Evolutionary conservation across 2,888 invertebrate species (phyloP).

Genomic region (Marronus borbonicus): DNA sequence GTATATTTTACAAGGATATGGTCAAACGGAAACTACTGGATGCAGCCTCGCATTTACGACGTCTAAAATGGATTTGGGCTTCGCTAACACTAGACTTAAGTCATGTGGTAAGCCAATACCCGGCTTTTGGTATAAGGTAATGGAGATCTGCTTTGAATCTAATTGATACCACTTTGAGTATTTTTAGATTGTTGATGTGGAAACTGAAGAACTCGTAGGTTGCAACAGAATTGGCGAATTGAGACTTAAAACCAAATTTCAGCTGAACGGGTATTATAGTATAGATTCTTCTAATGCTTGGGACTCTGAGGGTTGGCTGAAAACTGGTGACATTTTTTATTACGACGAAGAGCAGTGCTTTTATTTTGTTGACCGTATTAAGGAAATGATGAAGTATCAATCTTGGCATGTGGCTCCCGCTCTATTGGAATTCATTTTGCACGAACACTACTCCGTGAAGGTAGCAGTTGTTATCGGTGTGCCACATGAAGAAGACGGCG

Average conservation of each 20-base stretch:
- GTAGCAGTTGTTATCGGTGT: constrained; percentile 57
- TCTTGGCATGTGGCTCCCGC: constrained; percentile 57
- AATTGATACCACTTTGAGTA: not conserved
- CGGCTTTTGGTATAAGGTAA: constrained; percentile 53
- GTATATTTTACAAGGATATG: constrained; percentile 57
- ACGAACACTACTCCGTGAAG: constrained; percentile 56
- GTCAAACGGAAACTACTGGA: constrained; percentile 67
- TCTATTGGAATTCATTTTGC: constrained; percentile 56
- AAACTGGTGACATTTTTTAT: constrained; percentile 73
- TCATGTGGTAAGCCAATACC: constrained; percentile 61
- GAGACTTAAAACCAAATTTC: constrained; percentile 68
- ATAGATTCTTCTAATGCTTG: constrained; percentile 69
- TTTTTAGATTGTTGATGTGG: constrained; percentile 69
- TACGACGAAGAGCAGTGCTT: constrained; percentile 72
- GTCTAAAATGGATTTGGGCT: not conserved
- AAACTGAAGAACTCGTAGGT: constrained; percentile 65
- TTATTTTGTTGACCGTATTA: constrained; percentile 72
- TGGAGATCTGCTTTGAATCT: not conserved
- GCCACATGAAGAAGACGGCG: constrained; percentile 58
- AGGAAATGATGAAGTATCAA: constrained; percentile 68
- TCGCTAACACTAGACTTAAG: constrained; percentile 47
- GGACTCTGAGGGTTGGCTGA: constrained; percentile 71
- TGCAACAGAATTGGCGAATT: constrained; percentile 73
- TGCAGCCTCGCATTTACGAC: constrained; percentile 50
- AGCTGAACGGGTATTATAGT: constrained; percentile 71